These are phyloP conservation scores for Neuroterus valhalla DNA, from an alignment of 1,140 invertebrate genomes.

Conservation along the genomic window DNA sequence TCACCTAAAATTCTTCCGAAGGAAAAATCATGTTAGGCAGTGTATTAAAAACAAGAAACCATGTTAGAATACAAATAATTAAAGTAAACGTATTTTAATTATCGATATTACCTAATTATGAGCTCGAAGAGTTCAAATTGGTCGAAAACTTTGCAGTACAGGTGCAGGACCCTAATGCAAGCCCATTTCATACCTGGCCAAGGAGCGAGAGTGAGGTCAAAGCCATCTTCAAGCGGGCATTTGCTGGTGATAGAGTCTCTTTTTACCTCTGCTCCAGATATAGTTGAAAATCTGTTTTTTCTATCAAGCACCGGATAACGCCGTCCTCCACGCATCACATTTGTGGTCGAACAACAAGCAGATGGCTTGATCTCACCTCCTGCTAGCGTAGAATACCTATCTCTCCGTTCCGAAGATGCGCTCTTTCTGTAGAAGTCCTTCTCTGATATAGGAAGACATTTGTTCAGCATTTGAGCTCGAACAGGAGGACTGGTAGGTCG, in stretches of 20 bases:
- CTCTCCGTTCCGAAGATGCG: constrained; percentile 63
- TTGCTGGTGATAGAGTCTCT: constrained; percentile 64
- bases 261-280: constrained; percentile 68
- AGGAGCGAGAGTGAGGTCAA: constrained; percentile 74
- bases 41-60: too few relatives aligned
- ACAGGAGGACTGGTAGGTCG: constrained; percentile 62
- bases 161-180: constrained; percentile 85
- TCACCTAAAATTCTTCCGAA: too few relatives aligned
- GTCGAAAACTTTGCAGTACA: constrained; percentile 90
- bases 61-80: constrained; percentile 17
- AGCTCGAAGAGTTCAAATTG: constrained; percentile 85
- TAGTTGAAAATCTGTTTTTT: constrained; percentile 67
- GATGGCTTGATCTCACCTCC: constrained; percentile 65
- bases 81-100: constrained; percentile 21
- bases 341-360: background rate
- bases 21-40: too few relatives aligned
- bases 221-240: constrained; percentile 70
- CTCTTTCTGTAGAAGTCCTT: constrained; percentile 70
- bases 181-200: constrained; percentile 87
- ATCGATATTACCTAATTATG: constrained; percentile 81
- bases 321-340: constrained; percentile 43
- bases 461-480: constrained; percentile 44
- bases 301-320: constrained; percentile 59
- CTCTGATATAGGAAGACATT: constrained; percentile 67
- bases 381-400: constrained; percentile 68